These are phyloP conservation scores for Engraulis encrasicolus DNA, from an alignment of 2,113 vertebrate genomes.

Conservation along the genomic window DNA sequence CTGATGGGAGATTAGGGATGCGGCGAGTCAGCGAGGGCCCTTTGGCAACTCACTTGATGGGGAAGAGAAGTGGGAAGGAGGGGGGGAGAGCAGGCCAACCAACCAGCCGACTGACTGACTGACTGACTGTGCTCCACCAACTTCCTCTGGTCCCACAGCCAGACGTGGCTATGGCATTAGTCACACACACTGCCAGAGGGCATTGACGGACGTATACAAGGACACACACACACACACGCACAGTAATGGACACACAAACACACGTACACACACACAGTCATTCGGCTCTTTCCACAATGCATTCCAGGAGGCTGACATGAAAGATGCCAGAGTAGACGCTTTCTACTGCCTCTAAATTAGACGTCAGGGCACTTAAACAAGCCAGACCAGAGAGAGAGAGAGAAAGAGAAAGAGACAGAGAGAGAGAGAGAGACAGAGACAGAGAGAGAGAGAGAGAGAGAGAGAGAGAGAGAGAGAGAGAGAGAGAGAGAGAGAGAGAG, in stretches of 20 bases:
- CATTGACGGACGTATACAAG: slow-evolving; percentile 58
- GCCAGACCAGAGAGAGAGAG: slow-evolving; percentile 43
- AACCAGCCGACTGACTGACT: no score
- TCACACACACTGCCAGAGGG: slow-evolving; percentile 55
- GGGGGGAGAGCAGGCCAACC: not conserved
- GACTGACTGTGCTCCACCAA: not conserved
- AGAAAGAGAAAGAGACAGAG: not conserved
- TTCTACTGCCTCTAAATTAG: slow-evolving; percentile 47
- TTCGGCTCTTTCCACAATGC: slow-evolving; percentile 47
- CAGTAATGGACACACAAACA: slow-evolving; percentile 38
- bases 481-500: not conserved
- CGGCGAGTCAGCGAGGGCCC: not conserved
- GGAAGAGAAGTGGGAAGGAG: not conserved
- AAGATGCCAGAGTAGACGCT: slow-evolving; percentile 23
- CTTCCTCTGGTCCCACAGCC: slow-evolving; percentile 15
- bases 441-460: not conserved
- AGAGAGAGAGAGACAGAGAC: not conserved
- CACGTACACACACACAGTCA: slow-evolving; percentile 36
- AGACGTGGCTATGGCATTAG: slow-evolving; percentile 52
- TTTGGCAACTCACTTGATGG: not conserved
- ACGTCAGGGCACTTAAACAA: slow-evolving; percentile 55
- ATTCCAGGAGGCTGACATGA: slow-evolving; percentile 56
- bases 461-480: not conserved
- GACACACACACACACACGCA: slow-evolving; percentile 33
- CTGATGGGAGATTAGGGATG: not conserved